Conservation (phyloP, 1,140 invertebrate species). For the Lepidurus arcticus region DNA sequence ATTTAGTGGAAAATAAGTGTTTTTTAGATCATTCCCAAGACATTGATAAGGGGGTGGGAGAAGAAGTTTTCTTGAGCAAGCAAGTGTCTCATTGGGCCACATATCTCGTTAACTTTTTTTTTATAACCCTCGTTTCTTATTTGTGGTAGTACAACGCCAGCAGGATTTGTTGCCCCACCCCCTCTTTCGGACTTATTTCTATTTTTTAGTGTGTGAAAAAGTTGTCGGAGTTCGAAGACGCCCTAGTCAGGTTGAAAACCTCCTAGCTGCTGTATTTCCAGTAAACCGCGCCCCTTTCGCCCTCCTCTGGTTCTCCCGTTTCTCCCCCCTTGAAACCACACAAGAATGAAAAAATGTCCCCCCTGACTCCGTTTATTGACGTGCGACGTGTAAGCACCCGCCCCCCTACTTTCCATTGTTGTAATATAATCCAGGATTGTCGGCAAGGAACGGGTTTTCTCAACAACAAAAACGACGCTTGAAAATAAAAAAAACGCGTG, state of each 20-base stretch:
- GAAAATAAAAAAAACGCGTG: neutral
- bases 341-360: neutral
- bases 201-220: neutral
- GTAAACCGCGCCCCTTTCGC: neutral
- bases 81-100: neutral
- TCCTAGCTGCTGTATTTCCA: conserved; percentile 13
- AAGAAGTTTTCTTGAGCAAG: neutral
- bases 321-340: neutral
- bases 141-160: neutral
- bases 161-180: neutral
- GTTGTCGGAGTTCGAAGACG: neutral
- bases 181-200: neutral
- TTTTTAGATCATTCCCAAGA: conserved; percentile 11
- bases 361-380: conserved; percentile 13
- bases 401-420: neutral
- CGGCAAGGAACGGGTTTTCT: neutral
- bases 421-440: neutral
- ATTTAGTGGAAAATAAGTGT: neutral
- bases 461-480: neutral
- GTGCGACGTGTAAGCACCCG: conserved; percentile 14
- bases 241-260: conserved; percentile 21
- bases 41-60: neutral
- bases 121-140: neutral
- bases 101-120: conserved; percentile 4
- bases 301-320: neutral